These are phyloP conservation scores for Mimachlamys varia DNA, from an alignment of 2,888 invertebrate genomes.

Conservation along the genomic window DNA sequence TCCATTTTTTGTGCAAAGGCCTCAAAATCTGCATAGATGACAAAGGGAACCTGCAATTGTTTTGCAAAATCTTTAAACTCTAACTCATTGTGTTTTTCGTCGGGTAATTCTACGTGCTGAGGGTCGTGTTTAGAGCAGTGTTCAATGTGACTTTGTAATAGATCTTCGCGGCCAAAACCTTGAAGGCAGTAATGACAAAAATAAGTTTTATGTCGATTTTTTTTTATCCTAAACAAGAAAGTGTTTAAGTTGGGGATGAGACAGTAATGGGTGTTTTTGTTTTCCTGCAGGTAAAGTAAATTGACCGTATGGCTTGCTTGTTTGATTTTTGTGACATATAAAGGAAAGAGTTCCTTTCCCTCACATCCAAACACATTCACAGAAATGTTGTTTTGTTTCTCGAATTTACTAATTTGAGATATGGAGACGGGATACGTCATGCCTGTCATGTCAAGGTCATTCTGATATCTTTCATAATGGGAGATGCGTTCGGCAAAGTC, in stretches of 20 bases:
- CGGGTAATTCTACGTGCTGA: too few species aligned
- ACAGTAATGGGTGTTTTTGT: slow-evolving; percentile 40
- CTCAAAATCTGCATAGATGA: slow-evolving; percentile 47
- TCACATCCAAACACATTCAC: slow-evolving; percentile 50
- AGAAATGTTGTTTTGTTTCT: slow-evolving; percentile 53
- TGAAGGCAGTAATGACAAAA: too few species aligned
- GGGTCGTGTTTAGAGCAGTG: too few species aligned
- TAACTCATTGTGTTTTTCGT: too few species aligned
- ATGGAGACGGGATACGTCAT: slow-evolving; percentile 47
- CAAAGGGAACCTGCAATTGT: too few species aligned
- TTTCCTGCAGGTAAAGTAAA: slow-evolving; percentile 36
- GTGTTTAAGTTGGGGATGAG: slow-evolving; percentile 41
- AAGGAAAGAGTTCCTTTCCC: slow-evolving; percentile 46
- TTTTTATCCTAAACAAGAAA: slow-evolving; percentile 37
- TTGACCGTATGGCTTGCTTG: slow-evolving; percentile 40
- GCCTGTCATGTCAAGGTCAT: slow-evolving; percentile 48
- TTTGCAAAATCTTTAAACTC: too few species aligned
- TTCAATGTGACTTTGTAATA: too few species aligned
- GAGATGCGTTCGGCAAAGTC: slow-evolving; percentile 38
- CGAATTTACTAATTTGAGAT: slow-evolving; percentile 48
- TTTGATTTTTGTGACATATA: slow-evolving; percentile 45
- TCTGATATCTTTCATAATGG: slow-evolving; percentile 46
- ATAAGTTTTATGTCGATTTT: too few species aligned
- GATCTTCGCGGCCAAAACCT: too few species aligned
- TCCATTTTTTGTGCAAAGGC: slow-evolving; percentile 34